A percentile compares a stretch with the other conserved stretches of the same genome.
Conservation (phyloP, 2,113 vertebrate genomes). For the Paramormyrops kingsleyae region DNA sequence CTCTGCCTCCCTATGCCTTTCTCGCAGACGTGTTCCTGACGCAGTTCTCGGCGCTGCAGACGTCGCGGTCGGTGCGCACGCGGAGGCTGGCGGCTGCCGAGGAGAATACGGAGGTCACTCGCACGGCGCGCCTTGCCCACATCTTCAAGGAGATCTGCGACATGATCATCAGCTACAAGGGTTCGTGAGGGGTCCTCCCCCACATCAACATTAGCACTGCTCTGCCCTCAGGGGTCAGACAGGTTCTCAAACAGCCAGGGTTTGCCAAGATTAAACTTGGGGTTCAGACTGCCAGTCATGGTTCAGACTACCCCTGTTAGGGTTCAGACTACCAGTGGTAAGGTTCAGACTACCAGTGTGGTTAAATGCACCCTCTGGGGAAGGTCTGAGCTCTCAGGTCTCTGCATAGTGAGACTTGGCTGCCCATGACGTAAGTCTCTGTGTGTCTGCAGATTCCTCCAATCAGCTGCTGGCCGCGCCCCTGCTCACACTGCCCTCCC, state of each 20-base stretch:
- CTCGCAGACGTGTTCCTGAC: slow-evolving; percentile 94
- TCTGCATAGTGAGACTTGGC: background rate
- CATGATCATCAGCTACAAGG: slow-evolving; percentile 93
- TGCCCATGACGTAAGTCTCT: background rate
- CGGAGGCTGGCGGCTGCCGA: slow-evolving; percentile 87
- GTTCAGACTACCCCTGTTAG: background rate
- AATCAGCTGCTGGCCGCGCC: slow-evolving; percentile 69
- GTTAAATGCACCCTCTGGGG: background rate
- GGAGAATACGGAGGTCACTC: slow-evolving; percentile 92
- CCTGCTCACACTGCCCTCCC: slow-evolving; percentile 53
- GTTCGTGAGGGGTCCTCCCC: slow-evolving; percentile 44
- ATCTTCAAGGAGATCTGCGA: slow-evolving; percentile 99
- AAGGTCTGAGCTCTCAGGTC: background rate
- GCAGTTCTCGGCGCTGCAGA: slow-evolving; percentile 96
- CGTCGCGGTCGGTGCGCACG: slow-evolving; percentile 86
- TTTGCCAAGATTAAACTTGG: background rate
- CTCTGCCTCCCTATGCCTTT: slow-evolving; percentile 2
- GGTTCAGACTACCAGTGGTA: background rate
- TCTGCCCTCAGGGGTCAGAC: background rate
- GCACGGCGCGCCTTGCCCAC: slow-evolving; percentile 90
- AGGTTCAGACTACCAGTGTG: background rate
- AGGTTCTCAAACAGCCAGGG: background rate
- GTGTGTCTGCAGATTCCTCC: slow-evolving; percentile 71
- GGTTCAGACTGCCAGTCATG: background rate
- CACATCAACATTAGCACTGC: background rate